Percentiles rank a stretch among this genome's conserved stretches.
These are phyloP conservation scores for Thunnus maccoyii DNA, from an alignment of 2,113 vertebrate species.

Conservation along the genomic window DNA sequence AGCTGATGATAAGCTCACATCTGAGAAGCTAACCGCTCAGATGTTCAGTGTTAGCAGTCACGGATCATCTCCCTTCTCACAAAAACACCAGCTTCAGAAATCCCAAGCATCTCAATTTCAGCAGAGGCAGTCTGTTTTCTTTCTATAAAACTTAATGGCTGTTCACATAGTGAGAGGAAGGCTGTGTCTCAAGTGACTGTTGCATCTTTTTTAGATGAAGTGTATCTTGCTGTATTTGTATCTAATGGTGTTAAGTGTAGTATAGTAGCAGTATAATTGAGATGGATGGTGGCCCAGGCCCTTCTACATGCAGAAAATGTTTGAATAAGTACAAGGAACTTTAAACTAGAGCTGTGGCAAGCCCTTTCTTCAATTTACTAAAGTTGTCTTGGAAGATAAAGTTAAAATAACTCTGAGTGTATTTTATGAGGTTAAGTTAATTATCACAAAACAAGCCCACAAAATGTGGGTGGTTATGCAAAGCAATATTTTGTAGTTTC, in stretches of 20 bases:
- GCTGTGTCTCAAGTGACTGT: neutral
- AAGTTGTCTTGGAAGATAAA: too few species aligned
- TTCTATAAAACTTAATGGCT: neutral
- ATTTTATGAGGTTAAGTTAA: too few species aligned
- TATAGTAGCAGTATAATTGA: too few species aligned
- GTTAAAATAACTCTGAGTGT: too few species aligned
- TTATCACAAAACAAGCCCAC: too few species aligned
- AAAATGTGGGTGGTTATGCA: neutral
- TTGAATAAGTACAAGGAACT: too few species aligned
- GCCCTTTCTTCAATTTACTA: too few species aligned
- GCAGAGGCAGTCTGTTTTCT: neutral
- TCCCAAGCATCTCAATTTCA: conserved; percentile 15
- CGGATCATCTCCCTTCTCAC: conserved; percentile 41
- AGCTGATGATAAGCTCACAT: conserved; percentile 80
- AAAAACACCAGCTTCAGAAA: conserved; percentile 53
- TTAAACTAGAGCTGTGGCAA: too few species aligned
- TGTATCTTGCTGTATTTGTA: neutral
- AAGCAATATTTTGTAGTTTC: neutral
- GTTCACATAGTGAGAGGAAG: neutral
- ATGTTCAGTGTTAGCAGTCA: conserved; percentile 35
- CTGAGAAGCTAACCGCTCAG: conserved; percentile 39
- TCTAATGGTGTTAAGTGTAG: neutral
- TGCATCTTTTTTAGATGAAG: neutral
- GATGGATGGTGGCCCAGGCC: too few species aligned
- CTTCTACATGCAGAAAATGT: too few species aligned